phyloP scores from a whole-genome alignment of 2,888 invertebrate species.

The Apotomis betuletana region DNA sequence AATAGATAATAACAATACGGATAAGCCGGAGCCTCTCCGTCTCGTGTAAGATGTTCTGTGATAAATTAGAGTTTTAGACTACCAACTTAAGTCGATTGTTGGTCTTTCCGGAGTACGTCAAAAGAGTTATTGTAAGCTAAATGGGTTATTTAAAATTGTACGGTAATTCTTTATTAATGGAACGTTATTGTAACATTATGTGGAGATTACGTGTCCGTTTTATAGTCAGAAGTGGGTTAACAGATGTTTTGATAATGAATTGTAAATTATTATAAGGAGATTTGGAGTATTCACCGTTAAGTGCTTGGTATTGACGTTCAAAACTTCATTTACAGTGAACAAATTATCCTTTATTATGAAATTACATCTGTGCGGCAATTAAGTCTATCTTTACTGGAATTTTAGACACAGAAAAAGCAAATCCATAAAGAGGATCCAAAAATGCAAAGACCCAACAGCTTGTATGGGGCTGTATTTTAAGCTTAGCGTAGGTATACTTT shows the following conservation, averaged over 20 bases:
- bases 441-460: too few species aligned
- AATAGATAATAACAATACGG: slow-evolving; percentile 60
- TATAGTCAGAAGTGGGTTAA: slow-evolving; percentile 32
- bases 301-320: slow-evolving; percentile 4
- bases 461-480: neutral
- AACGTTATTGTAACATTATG: slow-evolving; percentile 35
- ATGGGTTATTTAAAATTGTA: slow-evolving; percentile 40
- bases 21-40: slow-evolving; percentile 71
- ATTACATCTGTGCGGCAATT: slow-evolving; percentile 7
- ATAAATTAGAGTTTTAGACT: slow-evolving; percentile 42
- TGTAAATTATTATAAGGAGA: slow-evolving; percentile 23
- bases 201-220: slow-evolving; percentile 35
- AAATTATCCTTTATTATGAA: neutral
- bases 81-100: slow-evolving; percentile 41
- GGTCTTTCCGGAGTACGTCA: slow-evolving; percentile 32
- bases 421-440: too few species aligned
- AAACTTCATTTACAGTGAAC: slow-evolving; percentile 13
- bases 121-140: slow-evolving; percentile 37
- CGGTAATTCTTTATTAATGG: slow-evolving; percentile 39
- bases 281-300: slow-evolving; percentile 20
- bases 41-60: slow-evolving; percentile 50
- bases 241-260: slow-evolving; percentile 38
- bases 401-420: neutral
- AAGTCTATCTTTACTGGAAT: neutral
- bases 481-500: neutral